phyloP scores from a whole-genome alignment of 2,113 vertebrate species.

The Xenopus laevis region DNA sequence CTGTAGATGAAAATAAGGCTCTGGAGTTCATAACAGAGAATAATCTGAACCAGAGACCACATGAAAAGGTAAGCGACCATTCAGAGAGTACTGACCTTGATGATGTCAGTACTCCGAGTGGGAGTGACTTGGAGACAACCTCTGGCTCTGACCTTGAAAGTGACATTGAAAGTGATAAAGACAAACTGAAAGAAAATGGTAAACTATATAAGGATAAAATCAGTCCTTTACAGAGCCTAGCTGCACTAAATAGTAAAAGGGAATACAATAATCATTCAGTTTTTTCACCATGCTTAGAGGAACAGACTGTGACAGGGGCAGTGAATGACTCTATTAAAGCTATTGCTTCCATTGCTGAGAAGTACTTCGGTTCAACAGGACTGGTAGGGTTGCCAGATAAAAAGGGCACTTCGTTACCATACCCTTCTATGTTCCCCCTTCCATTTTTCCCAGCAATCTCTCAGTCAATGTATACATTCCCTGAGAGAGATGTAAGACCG shows the following conservation, averaged over 20 bases:
- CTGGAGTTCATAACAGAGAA: slow-evolving; percentile 74
- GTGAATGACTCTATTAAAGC: slow-evolving; percentile 99
- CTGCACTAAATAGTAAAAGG: slow-evolving; percentile 82
- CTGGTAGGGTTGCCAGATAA: slow-evolving; percentile 93
- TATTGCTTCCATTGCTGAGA: slow-evolving; percentile 98
- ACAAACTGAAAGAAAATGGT: slow-evolving; percentile 89
- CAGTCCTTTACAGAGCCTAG: slow-evolving; percentile 79
- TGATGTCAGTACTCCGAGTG: slow-evolving; percentile 97
- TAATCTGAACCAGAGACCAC: slow-evolving; percentile 75
- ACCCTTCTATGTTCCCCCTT: slow-evolving; percentile 96
- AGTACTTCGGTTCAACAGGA: slow-evolving; percentile 98
- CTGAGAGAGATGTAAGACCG: slow-evolving; percentile 87
- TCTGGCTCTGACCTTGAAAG: slow-evolving; percentile 97
- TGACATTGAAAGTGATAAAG: slow-evolving; percentile 96
- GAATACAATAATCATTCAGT: slow-evolving; percentile 84
- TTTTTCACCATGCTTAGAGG: slow-evolving; percentile 87
- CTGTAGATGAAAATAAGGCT: slow-evolving; percentile 73
- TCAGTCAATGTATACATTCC: slow-evolving; percentile 94
- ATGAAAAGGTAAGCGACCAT: slow-evolving; percentile 92
- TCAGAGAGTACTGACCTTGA: slow-evolving; percentile 98
- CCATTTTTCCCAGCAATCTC: slow-evolving; percentile 98
- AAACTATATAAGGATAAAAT: slow-evolving; percentile 90
- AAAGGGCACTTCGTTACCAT: slow-evolving; percentile 89
- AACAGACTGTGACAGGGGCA: slow-evolving; percentile 94
- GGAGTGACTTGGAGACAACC: slow-evolving; percentile 95